These are phyloP conservation scores for Falco cherrug DNA, from an alignment of 2,797 vertebrate species.

Conservation along the genomic window DNA sequence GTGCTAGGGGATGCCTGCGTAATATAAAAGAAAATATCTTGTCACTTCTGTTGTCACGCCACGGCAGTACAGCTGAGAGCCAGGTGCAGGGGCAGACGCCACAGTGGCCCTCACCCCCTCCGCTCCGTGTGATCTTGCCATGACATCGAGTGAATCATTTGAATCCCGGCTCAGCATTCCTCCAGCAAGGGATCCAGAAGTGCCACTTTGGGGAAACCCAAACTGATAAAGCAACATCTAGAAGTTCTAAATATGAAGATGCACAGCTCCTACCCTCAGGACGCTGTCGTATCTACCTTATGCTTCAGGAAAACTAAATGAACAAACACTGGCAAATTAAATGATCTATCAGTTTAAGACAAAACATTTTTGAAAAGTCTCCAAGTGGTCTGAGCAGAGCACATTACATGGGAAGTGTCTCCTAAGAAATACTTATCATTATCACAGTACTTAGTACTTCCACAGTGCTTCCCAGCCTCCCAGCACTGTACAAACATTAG, in stretches of 20 bases:
- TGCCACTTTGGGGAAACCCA: background rate
- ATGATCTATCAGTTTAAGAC: background rate
- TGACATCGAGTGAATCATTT: background rate
- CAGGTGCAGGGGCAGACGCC: background rate
- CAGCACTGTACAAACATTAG: constrained; percentile 60
- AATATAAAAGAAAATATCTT: background rate
- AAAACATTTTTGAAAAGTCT: background rate
- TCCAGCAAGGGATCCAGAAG: background rate
- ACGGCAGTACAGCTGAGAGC: rapidly evolving
- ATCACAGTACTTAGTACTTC: constrained; percentile 32
- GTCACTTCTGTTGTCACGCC: background rate
- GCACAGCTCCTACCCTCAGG: background rate
- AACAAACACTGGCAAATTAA: background rate
- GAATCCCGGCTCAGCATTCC: background rate
- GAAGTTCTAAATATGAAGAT: background rate
- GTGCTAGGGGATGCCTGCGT: background rate
- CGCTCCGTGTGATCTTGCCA: rapidly evolving
- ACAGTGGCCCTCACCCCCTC: background rate
- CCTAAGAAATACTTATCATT: constrained; percentile 30
- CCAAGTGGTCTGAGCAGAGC: background rate
- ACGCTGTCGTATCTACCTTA: background rate
- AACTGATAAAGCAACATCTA: background rate
- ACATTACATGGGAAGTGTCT: background rate
- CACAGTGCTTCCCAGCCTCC: constrained; percentile 29
- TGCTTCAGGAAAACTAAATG: background rate